phyloP scores from a whole-genome alignment of 2,797 vertebrate genomes.

The Fringilla coelebs region DNA sequence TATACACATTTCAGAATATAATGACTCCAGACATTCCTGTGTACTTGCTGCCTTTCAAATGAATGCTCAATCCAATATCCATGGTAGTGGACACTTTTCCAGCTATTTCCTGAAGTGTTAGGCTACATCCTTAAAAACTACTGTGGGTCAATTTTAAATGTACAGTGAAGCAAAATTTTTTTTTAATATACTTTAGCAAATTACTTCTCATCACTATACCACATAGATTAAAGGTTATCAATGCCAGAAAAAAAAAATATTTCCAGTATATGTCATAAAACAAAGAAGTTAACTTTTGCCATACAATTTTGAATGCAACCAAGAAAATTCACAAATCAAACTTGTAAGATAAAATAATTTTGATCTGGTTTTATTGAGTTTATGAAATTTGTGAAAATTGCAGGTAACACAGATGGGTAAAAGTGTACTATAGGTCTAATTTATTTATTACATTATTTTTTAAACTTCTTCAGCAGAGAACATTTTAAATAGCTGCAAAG shows the following conservation, averaged over 20 bases:
- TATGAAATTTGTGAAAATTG: neutral
- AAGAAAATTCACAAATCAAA: neutral
- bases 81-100: neutral
- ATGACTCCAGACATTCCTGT: neutral
- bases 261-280: neutral
- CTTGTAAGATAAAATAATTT: neutral
- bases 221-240: neutral
- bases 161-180: neutral
- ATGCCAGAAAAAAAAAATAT: neutral
- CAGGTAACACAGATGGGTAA: neutral
- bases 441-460: neutral
- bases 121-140: neutral
- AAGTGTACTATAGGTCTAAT: neutral
- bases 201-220: neutral
- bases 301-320: neutral
- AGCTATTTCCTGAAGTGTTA: neutral
- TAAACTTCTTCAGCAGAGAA: neutral
- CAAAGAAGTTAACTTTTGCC: neutral
- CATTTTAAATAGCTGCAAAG: neutral
- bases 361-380: neutral
- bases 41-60: neutral
- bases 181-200: neutral
- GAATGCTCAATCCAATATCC: neutral
- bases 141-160: neutral
- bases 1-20: neutral